Evolutionary conservation across 2,888 invertebrate genomes (phyloP), one percentile per base, ranked within the genome.

Genomic region (Merodon equestris): DNA sequence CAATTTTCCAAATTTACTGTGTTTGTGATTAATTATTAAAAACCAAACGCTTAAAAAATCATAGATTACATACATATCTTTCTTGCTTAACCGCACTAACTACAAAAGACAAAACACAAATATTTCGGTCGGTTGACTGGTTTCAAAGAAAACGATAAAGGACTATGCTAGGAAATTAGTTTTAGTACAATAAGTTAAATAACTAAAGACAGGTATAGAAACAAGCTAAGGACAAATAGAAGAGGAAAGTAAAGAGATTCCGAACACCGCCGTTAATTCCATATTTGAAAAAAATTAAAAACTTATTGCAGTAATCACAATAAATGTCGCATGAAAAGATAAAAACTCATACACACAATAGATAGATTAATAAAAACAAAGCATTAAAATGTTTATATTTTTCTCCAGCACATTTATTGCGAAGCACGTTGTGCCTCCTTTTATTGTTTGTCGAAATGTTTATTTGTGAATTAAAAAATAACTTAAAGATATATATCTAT

Each of bases 401-500:
- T 36, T 48, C 60, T 48, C 54, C 13, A 51, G 58, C 63, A 67
- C 75, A 81, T 53, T 64, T 53, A 64, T 42, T 58, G 36, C 63
- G 14, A 4, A 27, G 27, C 27, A 27, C 7, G 27, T 27, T 27
- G 27, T 27, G 27, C 27, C 7, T 27, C 27, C 3, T 27, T 27
- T 27, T 27, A 27, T 27, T 27, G 7, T 27, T 7, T 7, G 64
- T 57, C 45, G 27, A 54, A 44, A 53, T 45, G 79, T 70, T 79
- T 77, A 74, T 81, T 81, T 66, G 64, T 60, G 72, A 82, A 68
- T 71, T 79, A 74, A 63, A 75, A 75, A 67, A 81, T 71, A 75
- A 72, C 77, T 71, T 82, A 81, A 79, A 66, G 54, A 70, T 72
- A 63, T 36, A 60, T 48, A 63, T 36, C 54, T n/a, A 70, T 63